Evolutionary conservation across 2,888 invertebrate genomes (phyloP), one percentile per base, ranked within the genome.

Genomic region (Rambutsinella grinnellia): DNA sequence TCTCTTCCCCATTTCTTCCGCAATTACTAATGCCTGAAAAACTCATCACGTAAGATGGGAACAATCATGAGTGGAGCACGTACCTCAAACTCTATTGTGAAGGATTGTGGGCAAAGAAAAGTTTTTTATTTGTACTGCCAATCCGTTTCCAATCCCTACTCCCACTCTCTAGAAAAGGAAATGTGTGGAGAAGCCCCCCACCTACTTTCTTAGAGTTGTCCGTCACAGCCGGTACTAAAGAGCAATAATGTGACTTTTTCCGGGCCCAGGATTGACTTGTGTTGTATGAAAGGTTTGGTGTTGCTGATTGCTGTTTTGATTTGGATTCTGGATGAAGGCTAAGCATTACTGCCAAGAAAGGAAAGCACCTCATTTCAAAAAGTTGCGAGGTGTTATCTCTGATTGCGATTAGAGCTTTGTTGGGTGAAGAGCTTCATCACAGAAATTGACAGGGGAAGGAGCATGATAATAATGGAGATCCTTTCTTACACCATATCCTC

Each of bases 21-120:
- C 67, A 66, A 67, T 74, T 61, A 74, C 56, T 5, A 44, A 74
- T 47, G 19, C 53, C 54, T 66, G 60, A 61, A 67, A n/a, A 74
- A 66, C 74, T 67, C 67, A 74, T 67, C 74, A 74, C 74, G 74
- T 67, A 74, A 67, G 67, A 61, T 66, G 67, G 65, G 56, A 74
- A 74, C 67, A 60, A 74, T 74, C 74, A 61, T 61, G 60, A 74
- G 58, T 53, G 60, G 46, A 23, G 23, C 74, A 72, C 66, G 72
- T 66, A 66, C 44, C 51, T 23, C 56, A 47, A 62, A 56, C n/a
- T 24, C 15, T 51, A 13, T 13, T 21, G 62, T 56, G 46, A n/a
- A 36, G 46, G 28, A 46, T 5, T 57, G 51, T 53, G 44, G n/a
- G 60, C 51, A 27, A 27, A 57, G n/a, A 19, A 17, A 10, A 13